Evolutionary conservation across 23 tunicate species (phyloP).

Genomic region (Halocynthia aurantium): DNA sequence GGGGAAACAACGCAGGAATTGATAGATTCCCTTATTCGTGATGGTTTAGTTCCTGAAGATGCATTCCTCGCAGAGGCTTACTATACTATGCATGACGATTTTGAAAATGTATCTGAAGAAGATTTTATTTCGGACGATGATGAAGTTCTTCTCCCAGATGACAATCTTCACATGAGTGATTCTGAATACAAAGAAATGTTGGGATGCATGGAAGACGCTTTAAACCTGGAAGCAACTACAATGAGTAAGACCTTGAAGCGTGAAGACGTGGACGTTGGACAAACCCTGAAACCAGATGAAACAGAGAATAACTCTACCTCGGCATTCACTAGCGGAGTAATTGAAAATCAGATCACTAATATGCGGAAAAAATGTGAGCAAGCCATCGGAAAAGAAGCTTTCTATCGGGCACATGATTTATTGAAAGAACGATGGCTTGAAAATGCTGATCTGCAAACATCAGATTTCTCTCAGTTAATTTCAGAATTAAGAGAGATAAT

Average conservation of each 20-base stretch:
- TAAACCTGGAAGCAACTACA: slow-evolving; percentile 30
- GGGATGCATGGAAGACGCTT: slow-evolving; percentile 57
- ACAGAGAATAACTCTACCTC: background rate
- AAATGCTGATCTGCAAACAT: slow-evolving; percentile 4
- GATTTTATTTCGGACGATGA: slow-evolving; percentile 17
- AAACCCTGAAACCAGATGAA: background rate
- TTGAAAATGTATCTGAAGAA: slow-evolving; percentile 28
- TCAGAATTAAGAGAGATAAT: slow-evolving; percentile 36
- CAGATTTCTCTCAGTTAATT: slow-evolving; percentile 20
- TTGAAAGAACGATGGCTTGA: slow-evolving; percentile 36
- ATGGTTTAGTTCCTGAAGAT: slow-evolving; percentile 69
- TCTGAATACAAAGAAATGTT: slow-evolving; percentile 70
- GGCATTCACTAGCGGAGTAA: slow-evolving; percentile 27
- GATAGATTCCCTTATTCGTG: background rate
- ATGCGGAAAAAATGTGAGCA: slow-evolving; percentile 36
- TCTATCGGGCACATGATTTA: slow-evolving; percentile 49
- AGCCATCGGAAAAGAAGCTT: slow-evolving; percentile 37
- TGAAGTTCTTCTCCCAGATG: slow-evolving; percentile 57
- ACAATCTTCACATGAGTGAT: slow-evolving; percentile 32
- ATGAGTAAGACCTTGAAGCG: background rate
- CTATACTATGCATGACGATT: slow-evolving; percentile 60
- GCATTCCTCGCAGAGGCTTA: slow-evolving; percentile 60
- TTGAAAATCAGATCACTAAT: slow-evolving; percentile 41
- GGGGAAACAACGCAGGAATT: slow-evolving; percentile 9
- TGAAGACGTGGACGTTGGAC: background rate